Conservation (phyloP, 2,113 vertebrate genomes). For the Caracal caracal region DNA sequence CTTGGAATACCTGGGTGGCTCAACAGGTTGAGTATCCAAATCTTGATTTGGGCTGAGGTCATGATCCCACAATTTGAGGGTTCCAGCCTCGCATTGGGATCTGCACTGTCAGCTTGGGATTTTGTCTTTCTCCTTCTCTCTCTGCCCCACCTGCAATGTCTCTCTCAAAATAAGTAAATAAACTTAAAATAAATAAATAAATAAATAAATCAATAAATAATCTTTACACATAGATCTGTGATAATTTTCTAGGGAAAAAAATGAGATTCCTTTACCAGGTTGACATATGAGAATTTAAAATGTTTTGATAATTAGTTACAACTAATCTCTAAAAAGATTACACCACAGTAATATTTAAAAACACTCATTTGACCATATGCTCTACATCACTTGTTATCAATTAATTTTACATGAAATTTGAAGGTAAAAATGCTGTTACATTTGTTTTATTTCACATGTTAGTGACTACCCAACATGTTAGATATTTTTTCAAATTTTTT, state of each 20-base stretch:
- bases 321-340: conserved; percentile 43
- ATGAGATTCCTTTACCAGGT: neutral
- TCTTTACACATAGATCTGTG: neutral
- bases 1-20: neutral
- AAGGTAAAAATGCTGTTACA: conserved; percentile 24
- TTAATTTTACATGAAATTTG: conserved; percentile 31
- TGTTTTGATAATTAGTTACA: conserved; percentile 52
- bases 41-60: no score
- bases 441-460: conserved; percentile 24
- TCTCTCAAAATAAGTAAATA: no score
- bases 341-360: conserved; percentile 29
- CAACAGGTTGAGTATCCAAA: no score
- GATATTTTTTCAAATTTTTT: neutral
- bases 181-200: neutral
- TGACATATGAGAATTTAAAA: conserved; percentile 34
- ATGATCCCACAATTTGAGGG: no score
- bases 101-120: no score
- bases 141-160: no score
- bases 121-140: no score
- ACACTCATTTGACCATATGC: conserved; percentile 45
- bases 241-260: neutral
- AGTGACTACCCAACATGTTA: neutral
- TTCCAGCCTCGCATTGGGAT: no score
- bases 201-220: neutral
- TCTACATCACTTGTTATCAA: conserved; percentile 15